Conservation (phyloP, 2,113 vertebrate species). For the Perca flavescens region DNA sequence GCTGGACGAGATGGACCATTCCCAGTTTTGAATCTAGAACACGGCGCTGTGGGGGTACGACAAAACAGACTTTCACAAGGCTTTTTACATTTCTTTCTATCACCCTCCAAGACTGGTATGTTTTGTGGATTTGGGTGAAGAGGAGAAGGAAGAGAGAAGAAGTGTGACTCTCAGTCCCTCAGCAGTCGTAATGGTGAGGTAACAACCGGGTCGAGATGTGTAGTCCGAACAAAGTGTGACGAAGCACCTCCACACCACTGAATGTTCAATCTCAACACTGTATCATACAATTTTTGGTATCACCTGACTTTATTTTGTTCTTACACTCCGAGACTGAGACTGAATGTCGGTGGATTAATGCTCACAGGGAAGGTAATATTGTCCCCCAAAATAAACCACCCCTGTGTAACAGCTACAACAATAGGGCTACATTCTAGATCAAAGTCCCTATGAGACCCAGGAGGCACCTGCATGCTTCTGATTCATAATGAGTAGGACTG, state of each 20-base stretch:
- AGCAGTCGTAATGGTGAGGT: constrained; percentile 26
- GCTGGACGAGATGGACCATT: constrained; percentile 99
- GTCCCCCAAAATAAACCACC: constrained; percentile 38
- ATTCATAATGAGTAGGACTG: constrained; percentile 63
- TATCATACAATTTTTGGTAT: constrained; percentile 60
- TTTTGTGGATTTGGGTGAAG: constrained; percentile 59
- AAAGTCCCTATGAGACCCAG: constrained; percentile 53
- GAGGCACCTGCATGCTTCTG: constrained; percentile 81
- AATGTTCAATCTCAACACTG: constrained; percentile 61
- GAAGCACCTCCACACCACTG: constrained; percentile 49
- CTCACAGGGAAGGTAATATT: constrained; percentile 31
- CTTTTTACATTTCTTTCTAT: constrained; percentile 75
- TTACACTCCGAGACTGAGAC: constrained; percentile 57
- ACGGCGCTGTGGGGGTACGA: constrained; percentile 18
- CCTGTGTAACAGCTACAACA: constrained; percentile 47
- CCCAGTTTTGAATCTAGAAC: constrained; percentile 90
- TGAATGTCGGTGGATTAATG: constrained; percentile 60
- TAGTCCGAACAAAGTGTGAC: constrained; percentile 42
- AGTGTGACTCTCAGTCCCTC: constrained; percentile 30
- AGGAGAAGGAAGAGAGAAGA: constrained; percentile 46
- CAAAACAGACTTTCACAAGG: constrained; percentile 39
- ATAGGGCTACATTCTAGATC: constrained; percentile 59
- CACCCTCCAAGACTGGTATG: constrained; percentile 53
- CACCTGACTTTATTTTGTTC: constrained; percentile 61
- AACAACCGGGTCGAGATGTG: constrained; percentile 25